Conservation (phyloP, 2,888 invertebrate genomes). For the Drosophila borealis region DNA sequence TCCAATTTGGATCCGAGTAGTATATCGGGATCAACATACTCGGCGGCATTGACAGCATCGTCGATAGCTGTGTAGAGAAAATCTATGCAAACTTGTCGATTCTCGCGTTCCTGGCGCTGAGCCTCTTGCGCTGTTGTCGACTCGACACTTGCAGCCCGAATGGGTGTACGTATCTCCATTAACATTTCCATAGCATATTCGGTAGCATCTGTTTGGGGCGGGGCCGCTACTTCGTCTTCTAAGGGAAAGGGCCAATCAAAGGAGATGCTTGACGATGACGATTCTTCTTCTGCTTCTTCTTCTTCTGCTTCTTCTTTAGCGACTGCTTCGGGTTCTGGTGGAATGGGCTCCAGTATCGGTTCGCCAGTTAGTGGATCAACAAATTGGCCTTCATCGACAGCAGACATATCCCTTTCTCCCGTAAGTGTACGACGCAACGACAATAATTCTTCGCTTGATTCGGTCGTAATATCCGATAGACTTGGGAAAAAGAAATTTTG, state of each 20-base stretch:
- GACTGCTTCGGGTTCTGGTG: not conserved
- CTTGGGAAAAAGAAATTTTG: slow-evolving; percentile 38
- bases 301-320: not conserved
- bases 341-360: not conserved
- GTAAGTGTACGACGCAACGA: fast-evolving
- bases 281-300: not conserved
- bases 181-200: slow-evolving; percentile 22
- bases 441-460: not conserved
- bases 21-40: slow-evolving; percentile 31
- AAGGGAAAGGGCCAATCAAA: slow-evolving; percentile 46
- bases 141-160: fast-evolving
- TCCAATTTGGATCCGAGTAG: slow-evolving; percentile 17
- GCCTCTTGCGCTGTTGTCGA: slow-evolving; percentile 16
- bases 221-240: slow-evolving; percentile 11
- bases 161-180: not conserved
- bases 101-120: not conserved
- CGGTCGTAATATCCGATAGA: slow-evolving; percentile 33
- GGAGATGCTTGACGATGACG: slow-evolving; percentile 5
- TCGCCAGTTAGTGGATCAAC: slow-evolving; percentile 31
- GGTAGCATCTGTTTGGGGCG: not conserved
- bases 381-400: slow-evolving; percentile 19
- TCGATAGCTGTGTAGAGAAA: slow-evolving; percentile 24
- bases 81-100: slow-evolving; percentile 15
- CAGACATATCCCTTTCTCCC: fast-evolving
- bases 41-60: slow-evolving; percentile 23